Conservation (phyloP, 1,140 invertebrate genomes). For the Brachionus rotundiformis region DNA sequence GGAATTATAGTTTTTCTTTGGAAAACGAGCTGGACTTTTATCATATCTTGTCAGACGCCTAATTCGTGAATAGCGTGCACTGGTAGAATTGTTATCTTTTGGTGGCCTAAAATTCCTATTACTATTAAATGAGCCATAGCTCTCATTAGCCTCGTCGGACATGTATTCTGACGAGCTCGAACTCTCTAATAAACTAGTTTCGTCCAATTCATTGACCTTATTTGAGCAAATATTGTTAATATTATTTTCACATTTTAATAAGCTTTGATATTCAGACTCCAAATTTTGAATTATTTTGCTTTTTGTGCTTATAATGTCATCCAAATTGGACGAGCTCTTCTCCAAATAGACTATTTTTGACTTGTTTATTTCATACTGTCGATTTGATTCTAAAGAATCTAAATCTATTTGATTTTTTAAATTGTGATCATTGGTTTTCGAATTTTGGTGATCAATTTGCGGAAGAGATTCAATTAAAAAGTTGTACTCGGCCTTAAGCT, state of each 20-base stretch:
- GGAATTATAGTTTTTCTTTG: not conserved
- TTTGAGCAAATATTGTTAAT: not conserved
- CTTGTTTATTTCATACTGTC: not conserved
- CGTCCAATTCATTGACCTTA: not conserved
- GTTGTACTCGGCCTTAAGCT: slow-evolving; percentile 13
- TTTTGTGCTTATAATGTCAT: not conserved
- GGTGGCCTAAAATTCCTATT: not conserved
- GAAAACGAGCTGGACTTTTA: slow-evolving; percentile 12
- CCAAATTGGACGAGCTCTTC: slow-evolving; percentile 10
- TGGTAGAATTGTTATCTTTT: not conserved
- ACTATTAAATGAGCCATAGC: not conserved
- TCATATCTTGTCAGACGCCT: not conserved
- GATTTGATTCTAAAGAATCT: not conserved
- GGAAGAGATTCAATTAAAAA: not conserved
- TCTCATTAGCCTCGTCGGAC: slow-evolving; percentile 12
- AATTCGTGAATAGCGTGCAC: slow-evolving; percentile 5
- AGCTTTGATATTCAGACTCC: slow-evolving; percentile 6
- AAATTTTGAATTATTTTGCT: slow-evolving; percentile 25
- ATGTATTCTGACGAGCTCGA: slow-evolving; percentile 10
- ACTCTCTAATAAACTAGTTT: slow-evolving; percentile 1
- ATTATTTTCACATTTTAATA: slow-evolving; percentile 34
- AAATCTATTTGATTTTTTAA: not conserved
- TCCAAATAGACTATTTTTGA: slow-evolving; percentile 32
- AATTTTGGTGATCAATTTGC: not conserved
- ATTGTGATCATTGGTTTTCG: not conserved